phyloP scores from a whole-genome alignment of 2,888 invertebrate genomes.

The Clitarchus hookeri region DNA sequence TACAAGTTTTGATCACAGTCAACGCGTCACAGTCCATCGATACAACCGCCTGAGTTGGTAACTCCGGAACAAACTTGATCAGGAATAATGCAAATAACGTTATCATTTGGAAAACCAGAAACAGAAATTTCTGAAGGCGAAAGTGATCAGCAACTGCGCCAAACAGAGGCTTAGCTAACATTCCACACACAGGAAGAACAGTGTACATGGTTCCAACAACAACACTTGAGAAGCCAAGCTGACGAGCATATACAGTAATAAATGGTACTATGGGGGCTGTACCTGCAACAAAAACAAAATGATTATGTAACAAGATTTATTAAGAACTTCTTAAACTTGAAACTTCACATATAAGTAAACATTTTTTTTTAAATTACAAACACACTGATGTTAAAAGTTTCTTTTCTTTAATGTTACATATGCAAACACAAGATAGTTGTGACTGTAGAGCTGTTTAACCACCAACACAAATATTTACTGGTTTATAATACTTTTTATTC shows the following conservation, averaged over 20 bases:
- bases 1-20: conserved; percentile 63
- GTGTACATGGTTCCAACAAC: conserved; percentile 75
- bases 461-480: too few relatives aligned
- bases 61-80: conserved; percentile 73
- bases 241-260: conserved; percentile 70
- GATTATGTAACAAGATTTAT: too few relatives aligned
- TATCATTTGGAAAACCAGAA: conserved; percentile 72
- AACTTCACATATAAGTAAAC: too few relatives aligned
- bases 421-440: too few relatives aligned
- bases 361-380: conserved; percentile 37
- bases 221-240: conserved; percentile 78
- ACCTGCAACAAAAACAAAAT: conserved; percentile 59
- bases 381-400: too few relatives aligned
- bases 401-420: too few relatives aligned
- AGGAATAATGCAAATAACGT: conserved; percentile 71
- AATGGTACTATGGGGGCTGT: conserved; percentile 82
- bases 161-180: conserved; percentile 79
- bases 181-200: conserved; percentile 75
- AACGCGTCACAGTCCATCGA: conserved; percentile 65
- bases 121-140: conserved; percentile 72
- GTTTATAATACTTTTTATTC: too few relatives aligned
- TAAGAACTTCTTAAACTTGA: too few relatives aligned
- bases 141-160: conserved; percentile 82
- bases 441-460: too few relatives aligned
- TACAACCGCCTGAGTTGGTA: conserved; percentile 58